Evolutionary conservation across 2,888 invertebrate genomes (phyloP).

Genomic region (Elgonia sp.): DNA sequence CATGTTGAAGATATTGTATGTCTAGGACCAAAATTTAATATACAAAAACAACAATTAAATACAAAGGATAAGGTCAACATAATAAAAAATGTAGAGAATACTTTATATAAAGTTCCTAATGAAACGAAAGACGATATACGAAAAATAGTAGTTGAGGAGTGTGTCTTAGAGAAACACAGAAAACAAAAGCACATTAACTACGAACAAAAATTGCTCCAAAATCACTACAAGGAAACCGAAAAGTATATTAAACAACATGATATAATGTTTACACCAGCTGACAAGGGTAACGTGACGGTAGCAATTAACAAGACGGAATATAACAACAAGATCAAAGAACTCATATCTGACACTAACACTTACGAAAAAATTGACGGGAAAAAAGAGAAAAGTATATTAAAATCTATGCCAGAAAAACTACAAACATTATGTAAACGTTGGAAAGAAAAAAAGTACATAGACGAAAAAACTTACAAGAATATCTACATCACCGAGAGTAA

Average conservation of each 20-base stretch:
- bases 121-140: too few species aligned
- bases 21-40: constrained; percentile 6
- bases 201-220: constrained; percentile 13
- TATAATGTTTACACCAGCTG: constrained; percentile 2
- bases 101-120: too few species aligned
- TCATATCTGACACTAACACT: background rate
- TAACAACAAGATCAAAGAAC: background rate
- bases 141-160: too few species aligned
- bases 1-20: background rate
- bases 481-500: background rate
- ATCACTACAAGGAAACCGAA: background rate
- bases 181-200: too few species aligned
- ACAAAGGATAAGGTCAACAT: too few species aligned
- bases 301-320: background rate
- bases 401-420: too few species aligned
- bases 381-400: too few species aligned
- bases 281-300: background rate
- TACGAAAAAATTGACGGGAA: too few species aligned
- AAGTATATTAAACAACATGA: constrained; percentile 12
- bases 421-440: background rate
- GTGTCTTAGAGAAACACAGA: too few species aligned
- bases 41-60: background rate
- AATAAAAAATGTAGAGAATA: too few species aligned
- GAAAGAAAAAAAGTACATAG: background rate
- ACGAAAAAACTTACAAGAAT: background rate